Conservation (phyloP, 2,797 vertebrate genomes). For the Parauchenoglanis ngamensis region DNA sequence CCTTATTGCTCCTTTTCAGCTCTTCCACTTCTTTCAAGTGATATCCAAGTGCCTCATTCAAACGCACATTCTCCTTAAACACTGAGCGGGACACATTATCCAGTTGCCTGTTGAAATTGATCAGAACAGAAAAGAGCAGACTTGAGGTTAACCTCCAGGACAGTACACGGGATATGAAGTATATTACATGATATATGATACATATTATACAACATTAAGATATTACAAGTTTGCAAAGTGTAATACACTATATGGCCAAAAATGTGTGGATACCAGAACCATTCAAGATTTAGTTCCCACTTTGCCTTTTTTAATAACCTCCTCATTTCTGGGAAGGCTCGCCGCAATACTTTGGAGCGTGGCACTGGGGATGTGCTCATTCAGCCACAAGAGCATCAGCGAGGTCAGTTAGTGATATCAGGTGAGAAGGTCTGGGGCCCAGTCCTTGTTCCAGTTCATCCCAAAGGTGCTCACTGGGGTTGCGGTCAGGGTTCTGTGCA, state of each 20-base stretch:
- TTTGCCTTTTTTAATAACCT: not conserved
- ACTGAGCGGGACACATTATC: conserved; percentile 76
- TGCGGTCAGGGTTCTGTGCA: not conserved
- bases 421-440: not conserved
- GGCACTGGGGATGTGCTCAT: not conserved
- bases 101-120: conserved; percentile 75
- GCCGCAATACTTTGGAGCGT: not conserved
- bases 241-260: conserved; percentile 1
- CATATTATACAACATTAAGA: not conserved
- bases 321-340: not conserved
- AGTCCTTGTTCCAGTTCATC: not conserved
- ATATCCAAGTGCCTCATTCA: conserved; percentile 79
- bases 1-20: conserved; percentile 71
- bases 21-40: conserved; percentile 78
- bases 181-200: no score
- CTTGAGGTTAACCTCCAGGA: not conserved
- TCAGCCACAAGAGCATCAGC: not conserved
- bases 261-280: not conserved
- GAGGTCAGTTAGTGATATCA: not conserved
- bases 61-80: conserved; percentile 83
- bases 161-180: not conserved
- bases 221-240: not conserved
- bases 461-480: not conserved
- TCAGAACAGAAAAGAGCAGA: not conserved
- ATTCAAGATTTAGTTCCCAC: not conserved